phyloP scores from a whole-genome alignment of 2,888 invertebrate species.

The Incurvaria masculella region DNA sequence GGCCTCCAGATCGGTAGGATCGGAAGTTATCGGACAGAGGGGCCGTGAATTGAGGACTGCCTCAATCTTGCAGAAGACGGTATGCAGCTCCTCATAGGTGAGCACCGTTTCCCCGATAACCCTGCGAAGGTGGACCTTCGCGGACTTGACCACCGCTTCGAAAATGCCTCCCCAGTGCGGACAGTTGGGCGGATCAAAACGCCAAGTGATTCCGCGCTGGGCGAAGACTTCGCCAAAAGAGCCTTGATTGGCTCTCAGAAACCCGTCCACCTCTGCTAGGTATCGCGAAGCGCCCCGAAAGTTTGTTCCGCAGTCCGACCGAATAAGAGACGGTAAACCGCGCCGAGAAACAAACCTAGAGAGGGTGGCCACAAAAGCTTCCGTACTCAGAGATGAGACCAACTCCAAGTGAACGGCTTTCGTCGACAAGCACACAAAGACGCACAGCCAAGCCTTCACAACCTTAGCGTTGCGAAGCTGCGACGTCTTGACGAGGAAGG shows the following conservation, averaged over 20 bases:
- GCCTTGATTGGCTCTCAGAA: neutral
- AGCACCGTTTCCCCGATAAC: conserved; percentile 14
- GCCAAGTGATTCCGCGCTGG: neutral
- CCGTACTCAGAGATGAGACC: neutral
- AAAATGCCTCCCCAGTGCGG: conserved; percentile 6
- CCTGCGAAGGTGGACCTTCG: neutral
- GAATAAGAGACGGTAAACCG: neutral
- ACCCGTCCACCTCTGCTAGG: neutral
- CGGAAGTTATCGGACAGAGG: conserved; percentile 15
- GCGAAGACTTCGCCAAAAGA: neutral
- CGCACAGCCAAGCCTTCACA: neutral
- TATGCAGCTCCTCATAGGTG: conserved; percentile 23
- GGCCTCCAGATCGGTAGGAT: neutral
- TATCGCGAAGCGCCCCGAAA: neutral
- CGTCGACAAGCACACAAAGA: conserved; percentile 2
- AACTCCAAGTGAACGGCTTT: conserved; percentile 1
- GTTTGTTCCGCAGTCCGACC: neutral
- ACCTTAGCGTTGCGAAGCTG: neutral
- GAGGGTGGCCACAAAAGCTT: neutral
- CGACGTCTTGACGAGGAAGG: conserved; percentile 1
- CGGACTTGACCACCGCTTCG: conserved; percentile 2
- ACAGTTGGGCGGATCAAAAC: neutral
- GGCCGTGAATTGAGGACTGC: conserved; percentile 24
- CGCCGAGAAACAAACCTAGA: conserved; percentile 1
- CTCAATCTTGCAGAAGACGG: conserved; percentile 23